phyloP scores from a whole-genome alignment of 2,888 invertebrate genomes.

The Neoascia interrupta region DNA sequence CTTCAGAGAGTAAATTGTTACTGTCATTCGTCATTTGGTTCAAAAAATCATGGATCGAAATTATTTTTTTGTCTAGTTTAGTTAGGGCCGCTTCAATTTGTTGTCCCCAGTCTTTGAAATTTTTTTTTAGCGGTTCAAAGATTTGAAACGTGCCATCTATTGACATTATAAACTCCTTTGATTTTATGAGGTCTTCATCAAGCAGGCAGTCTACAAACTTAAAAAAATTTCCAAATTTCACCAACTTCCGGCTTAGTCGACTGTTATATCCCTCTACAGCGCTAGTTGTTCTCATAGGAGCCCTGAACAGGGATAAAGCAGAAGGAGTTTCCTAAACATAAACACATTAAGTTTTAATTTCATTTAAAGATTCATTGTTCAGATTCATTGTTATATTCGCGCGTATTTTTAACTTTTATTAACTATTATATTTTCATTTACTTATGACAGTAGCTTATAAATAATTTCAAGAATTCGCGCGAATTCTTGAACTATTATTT shows the following conservation, averaged over 20 bases:
- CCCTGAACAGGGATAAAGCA: slow-evolving; percentile 2
- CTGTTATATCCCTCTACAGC: slow-evolving; percentile 1
- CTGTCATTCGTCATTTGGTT: slow-evolving; percentile 14
- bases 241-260: slow-evolving; percentile 1
- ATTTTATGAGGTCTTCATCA: slow-evolving; percentile 16
- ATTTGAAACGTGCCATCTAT: slow-evolving; percentile 26
- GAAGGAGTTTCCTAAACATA: slow-evolving; percentile 8
- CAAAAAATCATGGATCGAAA: slow-evolving; percentile 22
- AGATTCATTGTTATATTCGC: neutral
- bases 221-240: slow-evolving; percentile 1
- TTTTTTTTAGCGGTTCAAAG: slow-evolving; percentile 10
- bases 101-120: slow-evolving; percentile 5
- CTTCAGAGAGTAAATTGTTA: slow-evolving; percentile 5
- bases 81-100: slow-evolving; percentile 11
- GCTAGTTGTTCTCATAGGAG: slow-evolving; percentile 16
- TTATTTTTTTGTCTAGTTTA: slow-evolving; percentile 8
- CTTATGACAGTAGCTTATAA: no score
- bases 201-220: slow-evolving; percentile 14
- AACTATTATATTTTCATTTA: no score
- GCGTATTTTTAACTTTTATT: no score
- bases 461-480: no score
- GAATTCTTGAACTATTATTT: no score
- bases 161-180: slow-evolving; percentile 12
- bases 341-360: no score
- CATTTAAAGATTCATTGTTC: no score